These are phyloP conservation scores for Micropoecilia bifurca DNA, from an alignment of 2,797 vertebrate species.

Conservation along the genomic window DNA sequence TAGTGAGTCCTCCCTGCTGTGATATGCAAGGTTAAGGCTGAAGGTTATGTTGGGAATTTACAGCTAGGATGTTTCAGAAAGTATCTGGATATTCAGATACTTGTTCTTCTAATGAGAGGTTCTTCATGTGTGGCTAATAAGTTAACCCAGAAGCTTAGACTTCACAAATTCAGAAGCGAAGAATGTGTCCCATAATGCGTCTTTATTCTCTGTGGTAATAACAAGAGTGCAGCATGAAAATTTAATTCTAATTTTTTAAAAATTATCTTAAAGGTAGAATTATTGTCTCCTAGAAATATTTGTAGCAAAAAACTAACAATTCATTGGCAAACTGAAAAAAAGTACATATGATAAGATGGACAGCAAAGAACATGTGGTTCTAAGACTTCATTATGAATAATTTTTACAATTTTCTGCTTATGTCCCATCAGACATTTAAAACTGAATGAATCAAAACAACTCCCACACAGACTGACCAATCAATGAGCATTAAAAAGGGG, in stretches of 20 bases:
- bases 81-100: slow-evolving; percentile 38
- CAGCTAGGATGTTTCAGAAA: slow-evolving; percentile 46
- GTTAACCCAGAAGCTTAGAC: slow-evolving; percentile 50
- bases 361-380: not conserved
- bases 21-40: slow-evolving; percentile 33
- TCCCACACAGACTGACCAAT: not conserved
- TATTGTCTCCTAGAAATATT: slow-evolving; percentile 34
- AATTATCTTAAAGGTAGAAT: slow-evolving; percentile 33
- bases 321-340: not conserved
- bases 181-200: slow-evolving; percentile 39
- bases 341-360: not conserved
- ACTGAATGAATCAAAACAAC: not conserved
- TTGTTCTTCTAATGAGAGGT: slow-evolving; percentile 43
- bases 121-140: slow-evolving; percentile 56
- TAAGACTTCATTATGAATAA: not conserved
- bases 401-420: not conserved
- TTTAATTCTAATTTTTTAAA: slow-evolving; percentile 42
- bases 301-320: not conserved
- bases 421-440: not conserved
- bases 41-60: slow-evolving; percentile 50
- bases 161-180: slow-evolving; percentile 57
- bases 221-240: slow-evolving; percentile 48
- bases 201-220: slow-evolving; percentile 55
- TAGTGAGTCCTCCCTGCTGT: slow-evolving; percentile 33
- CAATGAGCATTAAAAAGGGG: not conserved